Evolutionary conservation across 2,113 vertebrate species (phyloP), one percentile per base, ranked within the genome.

Genomic region (Zapornia atra): DNA sequence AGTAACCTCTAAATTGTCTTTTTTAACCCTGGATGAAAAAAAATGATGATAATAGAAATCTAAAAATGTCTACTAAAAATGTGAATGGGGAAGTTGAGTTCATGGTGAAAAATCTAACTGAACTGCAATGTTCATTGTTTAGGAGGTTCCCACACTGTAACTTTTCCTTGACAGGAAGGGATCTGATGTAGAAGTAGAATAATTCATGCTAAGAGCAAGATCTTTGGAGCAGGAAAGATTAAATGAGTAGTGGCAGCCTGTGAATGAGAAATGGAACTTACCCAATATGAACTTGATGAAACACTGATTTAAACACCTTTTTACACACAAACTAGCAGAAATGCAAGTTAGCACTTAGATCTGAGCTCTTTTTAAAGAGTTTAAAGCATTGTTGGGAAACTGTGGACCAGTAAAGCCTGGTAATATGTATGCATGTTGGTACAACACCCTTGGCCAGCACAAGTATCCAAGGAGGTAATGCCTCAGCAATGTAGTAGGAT

Each of bases 221-320:
- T 57, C 90, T 84, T 88, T 90, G 24, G 22, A 82, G 51, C 22
- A 53, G 24, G 29, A 75, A 69, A 70, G 31, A 50, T n/a, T 26
- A 56, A 65, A 51, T 57, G 22, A 40, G 11, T 87, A 85, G 51
- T 65, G 26, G 22, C 36, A 73, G 38, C 33, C 11, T 56, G 9
- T 76, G 51, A 63, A 75, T 7, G 28, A 78, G 50, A 85, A 82
- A 48, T 42, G 4, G 16, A 73, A 46, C 44, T 70, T 91, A 31
- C 0, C 19, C 0, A 0, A 57, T 61, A 15, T 4, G 3, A 65
- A 56, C 9, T 63, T 63, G 46, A 44, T 57, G 34, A 57, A 75
- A 57, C 64, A 56, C 9, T 61, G 25, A 44, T 56, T 44, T 61
- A 46, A 78, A 38, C 40, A 56, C 25, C 5, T 34, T 70, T 54